Evolutionary conservation across 2,888 invertebrate genomes (phyloP).

Genomic region (Agriotes lineatus): DNA sequence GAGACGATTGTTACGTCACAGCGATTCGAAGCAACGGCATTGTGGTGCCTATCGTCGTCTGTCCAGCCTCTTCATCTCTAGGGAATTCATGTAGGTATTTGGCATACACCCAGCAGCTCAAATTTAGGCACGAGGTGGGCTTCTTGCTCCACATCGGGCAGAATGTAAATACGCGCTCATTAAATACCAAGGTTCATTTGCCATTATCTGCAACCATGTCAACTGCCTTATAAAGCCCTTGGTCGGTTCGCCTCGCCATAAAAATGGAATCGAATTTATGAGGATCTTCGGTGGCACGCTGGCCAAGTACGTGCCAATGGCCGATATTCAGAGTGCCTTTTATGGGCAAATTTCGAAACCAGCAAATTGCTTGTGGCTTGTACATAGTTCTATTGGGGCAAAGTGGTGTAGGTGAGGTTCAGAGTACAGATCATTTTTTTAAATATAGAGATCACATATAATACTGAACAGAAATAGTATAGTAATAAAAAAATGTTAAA

Average conservation of each 20-base stretch:
- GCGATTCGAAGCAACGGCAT: too few species aligned
- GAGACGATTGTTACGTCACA: too few species aligned
- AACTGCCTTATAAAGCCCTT: conserved; percentile 29
- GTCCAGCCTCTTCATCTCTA: neutral
- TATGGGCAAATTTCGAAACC: too few species aligned
- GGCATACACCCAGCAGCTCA: conserved; percentile 27
- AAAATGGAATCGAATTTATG: conserved; percentile 21
- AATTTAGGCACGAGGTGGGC: conserved; percentile 24
- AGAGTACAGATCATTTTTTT: too few species aligned
- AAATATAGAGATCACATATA: too few species aligned
- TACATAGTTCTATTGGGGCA: too few species aligned
- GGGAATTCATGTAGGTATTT: conserved; percentile 1
- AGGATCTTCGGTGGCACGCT: conserved; percentile 9
- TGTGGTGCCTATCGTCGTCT: neutral
- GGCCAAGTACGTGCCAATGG: conserved; percentile 3
- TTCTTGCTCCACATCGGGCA: conserved; percentile 25
- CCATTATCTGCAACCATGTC: conserved; percentile 28
- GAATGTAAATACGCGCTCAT: conserved; percentile 31
- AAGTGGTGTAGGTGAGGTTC: too few species aligned
- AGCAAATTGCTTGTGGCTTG: too few species aligned
- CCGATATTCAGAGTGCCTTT: neutral
- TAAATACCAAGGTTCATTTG: conserved; percentile 31
- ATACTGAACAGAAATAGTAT: too few species aligned
- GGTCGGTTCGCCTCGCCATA: conserved; percentile 23
- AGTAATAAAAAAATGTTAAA: too few species aligned